Conservation (phyloP, 2,113 vertebrate species). For the Setophaga kirtlandii region DNA sequence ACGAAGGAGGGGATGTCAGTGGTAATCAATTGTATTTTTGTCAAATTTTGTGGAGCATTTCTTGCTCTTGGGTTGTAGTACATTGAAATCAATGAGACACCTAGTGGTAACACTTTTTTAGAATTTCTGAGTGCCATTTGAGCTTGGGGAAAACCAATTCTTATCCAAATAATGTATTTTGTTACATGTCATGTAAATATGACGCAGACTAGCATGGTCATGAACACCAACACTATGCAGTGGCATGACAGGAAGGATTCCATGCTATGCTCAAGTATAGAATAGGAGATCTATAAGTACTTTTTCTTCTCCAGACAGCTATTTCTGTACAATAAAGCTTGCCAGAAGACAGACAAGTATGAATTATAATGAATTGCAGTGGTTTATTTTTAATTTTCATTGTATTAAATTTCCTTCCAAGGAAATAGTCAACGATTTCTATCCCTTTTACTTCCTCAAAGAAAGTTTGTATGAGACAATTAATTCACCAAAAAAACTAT, state of each 20-base stretch:
- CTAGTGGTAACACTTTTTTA: constrained; percentile 23
- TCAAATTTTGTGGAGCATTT: constrained; percentile 58
- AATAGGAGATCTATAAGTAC: neutral
- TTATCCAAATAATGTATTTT: neutral
- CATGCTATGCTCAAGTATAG: neutral
- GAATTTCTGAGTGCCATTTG: neutral
- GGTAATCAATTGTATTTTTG: constrained; percentile 74
- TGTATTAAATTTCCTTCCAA: neutral
- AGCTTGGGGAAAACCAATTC: neutral
- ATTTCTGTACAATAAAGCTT: constrained; percentile 20
- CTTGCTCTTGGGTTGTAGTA: neutral
- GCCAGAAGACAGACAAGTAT: constrained; percentile 2
- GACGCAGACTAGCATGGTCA: neutral
- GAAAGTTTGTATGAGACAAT: neutral
- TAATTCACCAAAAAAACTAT: neutral
- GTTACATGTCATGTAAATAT: neutral
- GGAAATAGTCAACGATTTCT: neutral
- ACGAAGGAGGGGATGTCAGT: constrained; percentile 56
- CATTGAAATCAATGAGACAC: constrained; percentile 48
- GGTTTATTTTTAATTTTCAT: neutral
- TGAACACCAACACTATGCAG: neutral
- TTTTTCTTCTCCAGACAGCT: neutral
- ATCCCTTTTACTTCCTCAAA: neutral
- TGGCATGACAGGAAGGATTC: neutral
- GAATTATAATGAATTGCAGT: neutral